Conservation (phyloP, 2,113 vertebrate genomes). For the Hypocryptadius cinnamomeus region DNA sequence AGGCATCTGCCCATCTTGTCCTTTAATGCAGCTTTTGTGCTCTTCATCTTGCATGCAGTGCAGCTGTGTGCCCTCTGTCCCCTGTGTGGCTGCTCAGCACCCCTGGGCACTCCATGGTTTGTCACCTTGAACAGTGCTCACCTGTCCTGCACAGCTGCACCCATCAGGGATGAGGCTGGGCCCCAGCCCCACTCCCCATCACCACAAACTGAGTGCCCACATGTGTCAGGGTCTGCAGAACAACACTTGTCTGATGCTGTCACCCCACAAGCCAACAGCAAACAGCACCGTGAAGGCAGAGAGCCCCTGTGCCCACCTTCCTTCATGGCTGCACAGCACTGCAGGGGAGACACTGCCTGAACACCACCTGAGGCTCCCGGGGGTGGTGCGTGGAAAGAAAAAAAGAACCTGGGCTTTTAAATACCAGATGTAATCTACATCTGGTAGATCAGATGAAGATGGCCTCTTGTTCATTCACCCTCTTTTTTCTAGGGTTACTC, state of each 20-base stretch:
- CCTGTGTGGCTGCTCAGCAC: neutral
- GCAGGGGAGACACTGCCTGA: neutral
- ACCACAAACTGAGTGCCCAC: neutral
- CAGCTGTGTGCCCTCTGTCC: neutral
- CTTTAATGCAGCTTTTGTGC: neutral
- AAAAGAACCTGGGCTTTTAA: neutral
- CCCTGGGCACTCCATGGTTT: neutral
- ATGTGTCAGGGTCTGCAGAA: neutral
- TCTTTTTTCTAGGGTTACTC: neutral
- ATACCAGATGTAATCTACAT: neutral
- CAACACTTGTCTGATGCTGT: neutral
- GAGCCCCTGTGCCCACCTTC: neutral
- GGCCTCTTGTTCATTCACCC: neutral
- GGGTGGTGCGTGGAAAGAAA: neutral
- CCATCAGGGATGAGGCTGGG: neutral
- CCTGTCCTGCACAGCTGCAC: neutral
- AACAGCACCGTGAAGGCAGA: neutral
- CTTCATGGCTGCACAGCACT: neutral
- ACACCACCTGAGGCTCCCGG: accelerated
- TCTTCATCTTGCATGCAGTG: neutral
- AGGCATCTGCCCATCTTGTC: no score
- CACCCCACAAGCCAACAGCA: neutral
- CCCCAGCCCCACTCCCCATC: neutral
- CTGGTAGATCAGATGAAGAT: neutral
- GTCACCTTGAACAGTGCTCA: neutral